A percentile compares a stretch with the other conserved stretches of the same genome.
These are phyloP conservation scores for Acestrorhynchus altus DNA, from an alignment of 2,797 vertebrate genomes.

Conservation along the genomic window DNA sequence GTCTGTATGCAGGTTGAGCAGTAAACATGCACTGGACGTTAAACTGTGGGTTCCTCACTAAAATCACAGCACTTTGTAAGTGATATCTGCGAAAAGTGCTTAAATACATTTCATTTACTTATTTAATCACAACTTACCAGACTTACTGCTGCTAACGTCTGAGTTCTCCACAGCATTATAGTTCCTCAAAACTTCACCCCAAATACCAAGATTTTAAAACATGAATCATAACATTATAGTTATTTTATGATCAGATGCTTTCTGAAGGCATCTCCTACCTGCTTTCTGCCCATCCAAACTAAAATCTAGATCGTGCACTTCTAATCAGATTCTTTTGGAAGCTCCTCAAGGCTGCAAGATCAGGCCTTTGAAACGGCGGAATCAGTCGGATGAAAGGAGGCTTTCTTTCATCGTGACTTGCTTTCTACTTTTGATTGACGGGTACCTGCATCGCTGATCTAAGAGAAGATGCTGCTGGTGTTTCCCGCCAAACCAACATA, in stretches of 20 bases:
- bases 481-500: background rate
- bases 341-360: background rate
- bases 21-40: no score
- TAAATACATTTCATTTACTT: no score
- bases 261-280: background rate
- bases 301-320: background rate
- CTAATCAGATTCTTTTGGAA: conserved; percentile 14
- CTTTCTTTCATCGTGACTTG: conserved; percentile 48
- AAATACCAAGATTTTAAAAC: no score
- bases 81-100: no score
- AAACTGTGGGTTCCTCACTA: no score
- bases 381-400: conserved; percentile 34
- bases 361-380: conserved; percentile 40
- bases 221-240: no score
- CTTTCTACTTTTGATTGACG: conserved; percentile 32
- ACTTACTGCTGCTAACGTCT: no score
- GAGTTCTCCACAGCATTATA: no score
- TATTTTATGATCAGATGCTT: background rate
- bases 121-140: no score
- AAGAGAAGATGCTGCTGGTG: conserved; percentile 9
- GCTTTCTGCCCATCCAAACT: background rate
- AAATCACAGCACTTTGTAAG: no score
- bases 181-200: no score
- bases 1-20: no score
- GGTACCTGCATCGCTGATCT: conserved; percentile 36